phyloP scores from a whole-genome alignment of 2,888 invertebrate species.

The Agonopterix arenella region DNA sequence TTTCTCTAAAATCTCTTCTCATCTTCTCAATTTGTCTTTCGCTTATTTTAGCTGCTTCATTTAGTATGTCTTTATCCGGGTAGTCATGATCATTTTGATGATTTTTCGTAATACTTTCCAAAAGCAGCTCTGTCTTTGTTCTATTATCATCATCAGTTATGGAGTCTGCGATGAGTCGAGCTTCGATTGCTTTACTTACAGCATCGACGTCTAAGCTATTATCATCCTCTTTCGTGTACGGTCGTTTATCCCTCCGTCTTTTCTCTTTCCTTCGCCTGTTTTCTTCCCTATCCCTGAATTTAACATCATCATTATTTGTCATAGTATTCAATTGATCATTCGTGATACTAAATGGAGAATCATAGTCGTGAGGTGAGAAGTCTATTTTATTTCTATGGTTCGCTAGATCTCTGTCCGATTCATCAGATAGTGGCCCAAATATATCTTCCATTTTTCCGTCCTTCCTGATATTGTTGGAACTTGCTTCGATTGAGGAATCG shows the following conservation, averaged over 20 bases:
- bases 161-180: constrained; percentile 84
- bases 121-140: constrained; percentile 41
- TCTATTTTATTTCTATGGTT: constrained; percentile 36
- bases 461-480: constrained; percentile 67
- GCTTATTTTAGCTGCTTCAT: constrained; percentile 7
- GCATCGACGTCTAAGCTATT: constrained; percentile 89
- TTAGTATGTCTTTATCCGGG: constrained; percentile 52
- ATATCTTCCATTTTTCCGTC: constrained; percentile 93
- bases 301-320: constrained; percentile 33
- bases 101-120: constrained; percentile 27
- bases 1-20: constrained; percentile 81
- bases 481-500: constrained; percentile 39
- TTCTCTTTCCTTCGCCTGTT: constrained; percentile 78
- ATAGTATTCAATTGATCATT: constrained; percentile 23
- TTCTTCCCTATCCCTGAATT: constrained; percentile 68
- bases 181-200: constrained; percentile 89
- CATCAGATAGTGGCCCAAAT: constrained; percentile 90
- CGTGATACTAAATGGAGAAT: constrained; percentile 20
- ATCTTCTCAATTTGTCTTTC: constrained; percentile 46
- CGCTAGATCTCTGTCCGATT: constrained; percentile 64
- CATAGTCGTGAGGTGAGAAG: constrained; percentile 32
- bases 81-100: constrained; percentile 78
- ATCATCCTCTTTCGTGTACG: constrained; percentile 80
- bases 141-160: constrained; percentile 66
- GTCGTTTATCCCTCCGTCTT: constrained; percentile 79